Evolutionary conservation across 2,888 invertebrate genomes (phyloP), one percentile per base, ranked within the genome.

Genomic region (Oxyscelio sp.): DNA sequence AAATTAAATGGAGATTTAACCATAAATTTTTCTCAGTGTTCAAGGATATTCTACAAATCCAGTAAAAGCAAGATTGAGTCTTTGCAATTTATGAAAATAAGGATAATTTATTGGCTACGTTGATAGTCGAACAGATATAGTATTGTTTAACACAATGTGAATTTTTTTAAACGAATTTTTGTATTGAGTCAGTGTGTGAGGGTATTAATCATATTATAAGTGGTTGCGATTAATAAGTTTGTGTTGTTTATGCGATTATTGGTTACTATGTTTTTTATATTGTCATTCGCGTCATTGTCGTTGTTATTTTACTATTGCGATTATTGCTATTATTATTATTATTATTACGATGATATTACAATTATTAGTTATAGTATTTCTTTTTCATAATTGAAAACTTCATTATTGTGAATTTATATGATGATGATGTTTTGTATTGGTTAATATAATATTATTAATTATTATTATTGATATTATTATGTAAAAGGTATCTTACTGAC

Each of bases 401-500:
- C 87, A 90, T 90, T 90, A 90, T 90, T 91, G 92, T 93, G 92
- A 86, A 87, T 84, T 83, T 78, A 74, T 83, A 85, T 63, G 27
- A 80, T 75, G 38, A 84, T 17, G 73, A 83, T 81, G 59, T 80
- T 83, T 74, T 80, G 54, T 87, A 81, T 86, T 74, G 75, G 71
- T 87, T 86, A 85, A 74, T 74, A 83, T 77, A 75, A 81, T 85
- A 78, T 75, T 87, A 66, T 61, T 56, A 61, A 89, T 90, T 87
- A 90, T 91, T 87, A 90, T 89, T 88, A 90, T 90, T 89, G 90
- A 90, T 89, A 91, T 91, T 90, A 90, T 92, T 92, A 92, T 93
- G 93, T 94, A 94, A 93, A 92, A 92, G 91, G 92, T 93, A 93
- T 93, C 92, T 93, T 93, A 93, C 92, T 92, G 93, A 93, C 93